phyloP scores from a whole-genome alignment of 2,888 invertebrate species.

The Macrosoma leucophasiata region DNA sequence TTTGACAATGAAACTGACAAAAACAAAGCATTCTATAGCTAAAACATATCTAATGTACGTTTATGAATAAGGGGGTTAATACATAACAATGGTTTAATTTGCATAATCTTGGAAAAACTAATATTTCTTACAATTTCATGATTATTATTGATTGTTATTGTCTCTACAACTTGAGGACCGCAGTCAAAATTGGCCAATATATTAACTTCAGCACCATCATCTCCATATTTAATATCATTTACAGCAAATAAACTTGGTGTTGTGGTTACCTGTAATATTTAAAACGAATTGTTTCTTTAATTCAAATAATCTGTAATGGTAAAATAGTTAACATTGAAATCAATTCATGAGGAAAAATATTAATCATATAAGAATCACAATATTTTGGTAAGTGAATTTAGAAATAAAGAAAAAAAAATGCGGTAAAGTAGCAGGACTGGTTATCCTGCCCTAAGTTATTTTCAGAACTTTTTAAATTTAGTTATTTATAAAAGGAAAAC shows the following conservation, averaged over 20 bases:
- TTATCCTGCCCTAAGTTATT: too few relatives aligned
- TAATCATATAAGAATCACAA: neutral
- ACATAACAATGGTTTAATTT: too few relatives aligned
- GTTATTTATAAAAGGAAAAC: too few relatives aligned
- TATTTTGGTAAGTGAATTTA: slow-evolving; percentile 1
- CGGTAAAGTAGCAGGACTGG: too few relatives aligned
- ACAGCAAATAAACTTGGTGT: slow-evolving; percentile 82
- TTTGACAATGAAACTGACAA: too few relatives aligned
- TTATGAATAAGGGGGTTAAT: too few relatives aligned
- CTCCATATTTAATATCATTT: slow-evolving; percentile 73
- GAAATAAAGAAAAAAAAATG: slow-evolving; percentile 7
- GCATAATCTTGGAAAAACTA: slow-evolving; percentile 1
- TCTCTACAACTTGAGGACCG: slow-evolving; percentile 79
- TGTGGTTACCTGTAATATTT: slow-evolving; percentile 75
- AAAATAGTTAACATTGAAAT: too few relatives aligned
- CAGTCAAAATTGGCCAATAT: slow-evolving; percentile 80
- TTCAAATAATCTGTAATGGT: neutral
- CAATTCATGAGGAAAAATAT: too few relatives aligned
- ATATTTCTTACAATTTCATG: slow-evolving; percentile 34
- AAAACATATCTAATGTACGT: too few relatives aligned
- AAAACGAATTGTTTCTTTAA: slow-evolving; percentile 7
- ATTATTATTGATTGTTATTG: slow-evolving; percentile 52
- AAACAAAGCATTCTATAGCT: too few relatives aligned
- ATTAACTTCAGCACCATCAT: slow-evolving; percentile 67
- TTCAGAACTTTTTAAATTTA: too few relatives aligned